phyloP scores from a whole-genome alignment of 1,140 invertebrate genomes.

The Rhopalosiphum maidis region DNA sequence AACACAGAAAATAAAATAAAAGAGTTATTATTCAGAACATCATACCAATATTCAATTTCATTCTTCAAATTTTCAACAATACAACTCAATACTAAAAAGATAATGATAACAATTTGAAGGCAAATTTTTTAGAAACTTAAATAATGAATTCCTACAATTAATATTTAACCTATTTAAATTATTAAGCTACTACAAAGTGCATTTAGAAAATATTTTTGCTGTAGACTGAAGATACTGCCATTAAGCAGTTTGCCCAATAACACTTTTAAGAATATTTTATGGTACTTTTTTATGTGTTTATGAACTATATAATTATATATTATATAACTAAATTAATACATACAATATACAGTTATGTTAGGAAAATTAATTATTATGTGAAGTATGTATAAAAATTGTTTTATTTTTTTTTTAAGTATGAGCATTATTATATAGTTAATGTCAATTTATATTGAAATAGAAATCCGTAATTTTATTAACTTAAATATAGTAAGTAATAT shows the following conservation, averaged over 20 bases:
- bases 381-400: neutral
- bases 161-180: too few species aligned
- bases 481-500: neutral
- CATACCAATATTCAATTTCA: neutral
- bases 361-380: neutral
- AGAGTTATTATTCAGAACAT: neutral
- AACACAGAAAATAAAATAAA: neutral
- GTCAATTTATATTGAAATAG: neutral
- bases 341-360: neutral
- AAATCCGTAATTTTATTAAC: neutral
- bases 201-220: too few species aligned
- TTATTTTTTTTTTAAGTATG: neutral
- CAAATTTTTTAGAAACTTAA: too few species aligned
- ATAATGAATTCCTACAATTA: too few species aligned
- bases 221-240: too few species aligned
- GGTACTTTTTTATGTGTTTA: neutral
- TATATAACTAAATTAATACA: neutral
- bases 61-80: neutral
- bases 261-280: neutral
- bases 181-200: too few species aligned
- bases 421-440: neutral
- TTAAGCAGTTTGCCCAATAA: too few species aligned
- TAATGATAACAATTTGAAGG: too few species aligned
- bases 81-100: neutral
- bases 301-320: neutral